Evolutionary conservation across 2,888 invertebrate species (phyloP), one percentile per base, ranked within the genome.

Genomic region (Lasioglossum zephyrum): DNA sequence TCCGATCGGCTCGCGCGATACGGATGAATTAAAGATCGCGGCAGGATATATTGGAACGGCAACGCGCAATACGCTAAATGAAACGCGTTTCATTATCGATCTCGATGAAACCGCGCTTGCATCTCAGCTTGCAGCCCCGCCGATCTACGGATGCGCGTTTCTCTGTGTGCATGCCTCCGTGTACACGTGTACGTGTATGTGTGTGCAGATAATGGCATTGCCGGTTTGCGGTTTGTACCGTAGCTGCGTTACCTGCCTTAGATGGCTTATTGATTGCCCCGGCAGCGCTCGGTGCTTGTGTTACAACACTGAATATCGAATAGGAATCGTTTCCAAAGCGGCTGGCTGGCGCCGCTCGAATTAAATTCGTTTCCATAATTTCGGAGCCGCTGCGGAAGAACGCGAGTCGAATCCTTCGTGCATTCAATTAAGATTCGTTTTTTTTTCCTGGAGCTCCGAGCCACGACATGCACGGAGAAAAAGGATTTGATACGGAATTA

Each of bases 191-290:
- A 16, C n/a, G 73, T 79, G 72, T 73, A 11, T 31, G 70, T 81
- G 75, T 76, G 82, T 75, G 84, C 79, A 80, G 81, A 79, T 90
- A 90, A 90, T 92, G 88, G 88, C 87, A 91, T 88, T 88, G 89
- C 92, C 88, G 87, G 88, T 86, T 90, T 87, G 91, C 82, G 91
- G 89, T 91, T 88, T 88, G 88, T 90, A 91, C 73, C 91, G 57
- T 83, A 77, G 85, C 85, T 74, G 88, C 85, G 85, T 91, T 88
- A 87, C 88, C 88, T 83, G 85, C 89, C 90, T 89, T 89, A 91
- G 90, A 92, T 92, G 91, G 91, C 88, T 89, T 92, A 91, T 90
- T 88, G 92, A 92, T 92, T 92, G 89, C 87, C 88, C 69, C 80
- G 84, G 73, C 83, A 88, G 81, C 80, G 84, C 87, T 82, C 81